A percentile compares a stretch with the other conserved stretches of the same genome.
Evolutionary conservation across 2,113 vertebrate species (phyloP).

Genomic region (Garra rufa): DNA sequence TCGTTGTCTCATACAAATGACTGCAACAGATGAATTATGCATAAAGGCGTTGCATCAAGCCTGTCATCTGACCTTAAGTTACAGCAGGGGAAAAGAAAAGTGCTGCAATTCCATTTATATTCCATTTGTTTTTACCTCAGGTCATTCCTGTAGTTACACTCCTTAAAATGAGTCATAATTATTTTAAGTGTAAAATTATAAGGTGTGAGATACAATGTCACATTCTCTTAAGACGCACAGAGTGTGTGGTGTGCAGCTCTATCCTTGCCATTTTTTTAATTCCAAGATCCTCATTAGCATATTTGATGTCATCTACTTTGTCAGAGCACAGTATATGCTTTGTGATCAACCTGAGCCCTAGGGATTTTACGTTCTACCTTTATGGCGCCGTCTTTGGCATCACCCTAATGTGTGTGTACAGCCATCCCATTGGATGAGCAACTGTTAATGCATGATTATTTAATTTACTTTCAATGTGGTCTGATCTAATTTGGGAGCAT

Average conservation of each 20-base stretch:
- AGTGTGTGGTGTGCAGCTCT: too few relatives aligned
- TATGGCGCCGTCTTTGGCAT: conserved; percentile 20
- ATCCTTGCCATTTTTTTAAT: too few relatives aligned
- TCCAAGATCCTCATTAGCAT: conserved; percentile 5
- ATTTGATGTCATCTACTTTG: conserved; percentile 26
- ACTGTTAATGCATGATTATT: conserved; percentile 60
- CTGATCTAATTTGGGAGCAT: conserved; percentile 56
- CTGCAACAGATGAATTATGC: conserved; percentile 45
- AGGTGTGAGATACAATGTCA: conserved; percentile 6
- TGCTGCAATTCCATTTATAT: conserved; percentile 29
- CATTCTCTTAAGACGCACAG: neutral
- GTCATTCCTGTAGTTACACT: neutral
- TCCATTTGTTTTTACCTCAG: neutral
- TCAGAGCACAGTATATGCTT: neutral
- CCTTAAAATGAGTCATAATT: conserved; percentile 19
- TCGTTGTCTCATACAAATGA: conserved; percentile 33
- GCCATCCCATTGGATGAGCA: conserved; percentile 56
- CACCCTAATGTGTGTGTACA: conserved; percentile 45
- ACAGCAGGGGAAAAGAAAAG: conserved; percentile 1
- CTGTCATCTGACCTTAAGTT: conserved; percentile 40
- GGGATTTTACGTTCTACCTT: conserved; percentile 27
- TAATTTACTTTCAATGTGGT: conserved; percentile 61
- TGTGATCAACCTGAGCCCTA: conserved; percentile 8
- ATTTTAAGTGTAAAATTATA: conserved; percentile 39
- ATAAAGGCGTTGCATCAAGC: conserved; percentile 27